Conservation (phyloP, 2,113 vertebrate species). For the Gasterosteus nipponicus region DNA sequence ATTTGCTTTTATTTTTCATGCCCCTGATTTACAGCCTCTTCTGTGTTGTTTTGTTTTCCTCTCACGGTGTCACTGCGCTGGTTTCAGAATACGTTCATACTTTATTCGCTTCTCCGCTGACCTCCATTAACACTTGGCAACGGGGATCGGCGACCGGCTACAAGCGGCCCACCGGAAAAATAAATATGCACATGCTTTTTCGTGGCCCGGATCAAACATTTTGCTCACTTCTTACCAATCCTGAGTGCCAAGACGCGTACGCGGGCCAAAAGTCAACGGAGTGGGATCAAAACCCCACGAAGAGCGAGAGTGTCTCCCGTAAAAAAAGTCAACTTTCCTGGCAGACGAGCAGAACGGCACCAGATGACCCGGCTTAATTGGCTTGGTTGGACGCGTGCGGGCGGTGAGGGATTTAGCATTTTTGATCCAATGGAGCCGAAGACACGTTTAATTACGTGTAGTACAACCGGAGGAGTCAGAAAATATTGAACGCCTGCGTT, state of each 20-base stretch:
- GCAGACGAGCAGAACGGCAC: constrained; percentile 51
- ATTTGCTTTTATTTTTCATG: not conserved
- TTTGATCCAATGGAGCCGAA: constrained; percentile 48
- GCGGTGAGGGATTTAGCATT: not conserved
- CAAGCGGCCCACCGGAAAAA: constrained; percentile 46
- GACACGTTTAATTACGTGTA: constrained; percentile 30
- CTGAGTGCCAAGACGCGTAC: constrained; percentile 32
- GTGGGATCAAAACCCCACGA: constrained; percentile 46
- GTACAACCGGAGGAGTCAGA: constrained; percentile 4
- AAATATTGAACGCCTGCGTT: not conserved
- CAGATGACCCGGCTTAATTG: constrained; percentile 73
- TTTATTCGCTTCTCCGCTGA: constrained; percentile 68
- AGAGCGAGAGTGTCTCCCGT: constrained; percentile 23
- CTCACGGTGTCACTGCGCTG: constrained; percentile 35
- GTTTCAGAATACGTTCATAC: constrained; percentile 60
- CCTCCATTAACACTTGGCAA: constrained; percentile 79
- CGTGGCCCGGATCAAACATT: constrained; percentile 46
- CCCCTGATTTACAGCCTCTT: constrained; percentile 23
- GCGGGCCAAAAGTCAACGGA: constrained; percentile 38
- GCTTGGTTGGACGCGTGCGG: constrained; percentile 45
- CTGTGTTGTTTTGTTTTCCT: constrained; percentile 47
- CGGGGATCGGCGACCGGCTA: constrained; percentile 28
- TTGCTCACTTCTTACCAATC: constrained; percentile 48
- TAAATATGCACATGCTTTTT: constrained; percentile 43
- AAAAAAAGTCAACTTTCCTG: constrained; percentile 40